Percentiles rank a stretch among this genome's conserved stretches.
Conservation (phyloP, 1,140 invertebrate species). For the Apis laboriosa region DNA sequence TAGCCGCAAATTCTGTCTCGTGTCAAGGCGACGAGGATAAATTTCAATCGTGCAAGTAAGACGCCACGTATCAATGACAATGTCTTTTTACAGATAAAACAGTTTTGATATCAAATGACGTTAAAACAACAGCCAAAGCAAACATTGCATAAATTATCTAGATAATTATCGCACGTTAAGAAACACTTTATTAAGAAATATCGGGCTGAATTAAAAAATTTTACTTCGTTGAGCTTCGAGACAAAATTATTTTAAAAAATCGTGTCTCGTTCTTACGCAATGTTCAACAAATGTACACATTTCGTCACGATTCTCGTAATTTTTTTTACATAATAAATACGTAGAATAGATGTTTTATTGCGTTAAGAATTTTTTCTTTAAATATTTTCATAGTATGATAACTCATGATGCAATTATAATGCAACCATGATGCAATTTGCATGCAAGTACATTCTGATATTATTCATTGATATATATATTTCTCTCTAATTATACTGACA, state of each 20-base stretch:
- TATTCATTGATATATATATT: too few species aligned
- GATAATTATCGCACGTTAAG: neutral
- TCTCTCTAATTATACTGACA: too few species aligned
- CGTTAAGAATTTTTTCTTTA: neutral
- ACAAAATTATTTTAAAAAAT: neutral
- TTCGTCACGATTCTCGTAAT: too few species aligned
- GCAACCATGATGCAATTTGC: too few species aligned
- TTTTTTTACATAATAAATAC: too few species aligned
- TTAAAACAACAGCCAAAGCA: neutral
- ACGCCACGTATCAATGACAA: neutral
- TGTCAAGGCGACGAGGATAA: conserved; percentile 81
- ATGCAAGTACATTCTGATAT: too few species aligned
- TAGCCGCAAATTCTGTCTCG: conserved; percentile 75
- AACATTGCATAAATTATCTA: neutral
- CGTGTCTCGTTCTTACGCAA: neutral
- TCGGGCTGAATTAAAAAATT: neutral
- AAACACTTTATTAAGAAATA: neutral
- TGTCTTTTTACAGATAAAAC: neutral
- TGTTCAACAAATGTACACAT: too few species aligned
- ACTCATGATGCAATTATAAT: neutral
- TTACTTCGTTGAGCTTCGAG: neutral
- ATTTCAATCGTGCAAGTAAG: conserved; percentile 79
- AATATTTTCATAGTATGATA: too few species aligned
- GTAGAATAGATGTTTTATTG: neutral
- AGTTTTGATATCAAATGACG: too few species aligned